phyloP scores from a whole-genome alignment of 2,888 invertebrate species.

The Philereme transversata region DNA sequence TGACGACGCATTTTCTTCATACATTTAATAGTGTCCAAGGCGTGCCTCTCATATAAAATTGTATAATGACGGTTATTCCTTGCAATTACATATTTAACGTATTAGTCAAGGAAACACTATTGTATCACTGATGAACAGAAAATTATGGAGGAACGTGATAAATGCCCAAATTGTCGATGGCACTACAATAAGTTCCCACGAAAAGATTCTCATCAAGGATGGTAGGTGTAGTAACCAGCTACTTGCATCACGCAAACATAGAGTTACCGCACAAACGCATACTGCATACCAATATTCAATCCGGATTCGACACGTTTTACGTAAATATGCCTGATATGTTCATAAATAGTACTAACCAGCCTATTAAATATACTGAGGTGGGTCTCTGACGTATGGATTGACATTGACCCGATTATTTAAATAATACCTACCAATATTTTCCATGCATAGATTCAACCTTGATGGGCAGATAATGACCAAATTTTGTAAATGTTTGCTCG shows the following conservation, averaged over 20 bases:
- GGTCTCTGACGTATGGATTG: constrained; percentile 9
- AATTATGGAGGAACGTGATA: not conserved
- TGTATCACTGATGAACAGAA: not conserved
- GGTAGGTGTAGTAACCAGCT: constrained; percentile 3
- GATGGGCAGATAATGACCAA: constrained; percentile 40
- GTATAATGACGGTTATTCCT: too few species aligned
- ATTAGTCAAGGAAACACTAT: not conserved
- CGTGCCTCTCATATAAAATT: too few species aligned
- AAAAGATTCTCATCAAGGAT: constrained; percentile 18
- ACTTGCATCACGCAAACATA: constrained; percentile 13
- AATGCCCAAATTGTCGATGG: constrained; percentile 10
- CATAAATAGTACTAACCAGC: not conserved
- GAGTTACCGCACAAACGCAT: not conserved
- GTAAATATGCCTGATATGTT: constrained; percentile 5
- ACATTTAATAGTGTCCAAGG: too few species aligned
- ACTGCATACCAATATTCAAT: constrained; percentile 20
- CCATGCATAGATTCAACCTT: constrained; percentile 20
- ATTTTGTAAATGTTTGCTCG: constrained; percentile 36
- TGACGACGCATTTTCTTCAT: too few species aligned
- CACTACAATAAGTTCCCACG: constrained; percentile 25
- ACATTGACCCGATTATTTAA: constrained; percentile 46
- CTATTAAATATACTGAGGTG: not conserved
- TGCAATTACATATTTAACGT: too few species aligned
- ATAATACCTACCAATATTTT: constrained; percentile 22
- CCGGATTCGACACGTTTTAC: constrained; percentile 8